A percentile compares a stretch with the other conserved stretches of the same genome.
Conservation (phyloP, 1,140 invertebrate genomes). For the Pseudomyrmex concolor region DNA sequence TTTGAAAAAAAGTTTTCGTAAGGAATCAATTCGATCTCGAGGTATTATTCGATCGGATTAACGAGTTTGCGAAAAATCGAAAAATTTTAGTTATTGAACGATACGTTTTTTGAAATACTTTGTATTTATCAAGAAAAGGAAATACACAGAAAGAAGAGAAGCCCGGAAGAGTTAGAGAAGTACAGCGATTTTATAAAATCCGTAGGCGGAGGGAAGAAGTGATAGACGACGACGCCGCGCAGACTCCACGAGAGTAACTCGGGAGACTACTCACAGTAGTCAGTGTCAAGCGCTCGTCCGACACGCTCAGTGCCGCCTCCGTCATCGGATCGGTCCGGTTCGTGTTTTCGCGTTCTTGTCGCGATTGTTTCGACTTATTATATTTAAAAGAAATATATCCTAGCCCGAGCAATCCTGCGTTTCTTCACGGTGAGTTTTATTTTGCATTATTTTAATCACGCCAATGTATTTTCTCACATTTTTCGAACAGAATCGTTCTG, state of each 20-base stretch:
- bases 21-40: too few relatives aligned
- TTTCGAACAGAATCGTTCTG: too few relatives aligned
- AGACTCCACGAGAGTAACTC: conserved; percentile 44
- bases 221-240: conserved; percentile 30
- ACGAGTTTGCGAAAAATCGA: too few relatives aligned
- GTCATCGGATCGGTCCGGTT: conserved; percentile 18
- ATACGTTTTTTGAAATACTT: too few relatives aligned
- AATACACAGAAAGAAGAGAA: background rate
- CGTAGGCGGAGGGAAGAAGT: conserved; percentile 12
- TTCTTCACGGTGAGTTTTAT: conserved; percentile 46
- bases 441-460: background rate
- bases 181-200: background rate
- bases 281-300: conserved; percentile 39
- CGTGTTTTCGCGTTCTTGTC: background rate
- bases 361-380: background rate
- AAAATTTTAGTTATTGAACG: too few relatives aligned
- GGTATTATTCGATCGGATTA: too few relatives aligned
- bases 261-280: conserved; percentile 40
- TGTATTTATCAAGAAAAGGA: too few relatives aligned
- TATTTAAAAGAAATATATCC: background rate
- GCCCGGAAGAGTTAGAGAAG: background rate
- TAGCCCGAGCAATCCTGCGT: too few relatives aligned
- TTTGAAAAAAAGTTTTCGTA: too few relatives aligned
- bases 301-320: conserved; percentile 56
- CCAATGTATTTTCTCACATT: too few relatives aligned